phyloP scores from a whole-genome alignment of 2,797 vertebrate species.

The Gymnoscopelus microlampas region DNA sequence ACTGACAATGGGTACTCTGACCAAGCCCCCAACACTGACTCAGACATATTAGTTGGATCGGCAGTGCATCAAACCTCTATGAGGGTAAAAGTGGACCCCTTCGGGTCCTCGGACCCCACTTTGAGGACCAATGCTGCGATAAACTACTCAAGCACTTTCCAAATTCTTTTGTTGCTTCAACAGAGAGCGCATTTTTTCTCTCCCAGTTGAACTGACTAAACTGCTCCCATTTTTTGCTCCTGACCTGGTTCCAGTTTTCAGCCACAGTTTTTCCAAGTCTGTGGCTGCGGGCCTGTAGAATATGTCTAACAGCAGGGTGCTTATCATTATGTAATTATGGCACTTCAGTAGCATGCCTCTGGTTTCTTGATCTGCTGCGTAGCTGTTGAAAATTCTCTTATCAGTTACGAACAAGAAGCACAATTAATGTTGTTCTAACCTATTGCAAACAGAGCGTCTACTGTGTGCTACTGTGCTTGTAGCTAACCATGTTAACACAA shows the following conservation, averaged over 20 bases:
- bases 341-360: conserved; percentile 17
- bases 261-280: conserved; percentile 19
- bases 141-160: conserved; percentile 30
- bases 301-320: conserved; percentile 27
- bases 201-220: conserved; percentile 20
- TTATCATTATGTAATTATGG: conserved; percentile 41
- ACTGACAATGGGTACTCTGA: too few relatives aligned
- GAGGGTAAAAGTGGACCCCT: too few relatives aligned
- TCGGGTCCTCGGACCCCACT: too few relatives aligned
- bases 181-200: conserved; percentile 1
- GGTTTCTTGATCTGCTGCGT: neutral
- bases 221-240: conserved; percentile 20
- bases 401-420: neutral
- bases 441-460: neutral
- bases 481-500: too few relatives aligned
- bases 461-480: neutral
- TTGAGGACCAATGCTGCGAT: neutral
- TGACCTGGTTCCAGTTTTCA: conserved; percentile 18
- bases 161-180: conserved; percentile 37
- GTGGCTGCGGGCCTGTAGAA: conserved; percentile 20
- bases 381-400: neutral
- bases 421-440: neutral
- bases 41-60: too few relatives aligned
- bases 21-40: too few relatives aligned
- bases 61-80: too few relatives aligned